Base-by-base conservation (phyloP, 2,888 invertebrate genomes). In the Oscheius onirici region DNA sequence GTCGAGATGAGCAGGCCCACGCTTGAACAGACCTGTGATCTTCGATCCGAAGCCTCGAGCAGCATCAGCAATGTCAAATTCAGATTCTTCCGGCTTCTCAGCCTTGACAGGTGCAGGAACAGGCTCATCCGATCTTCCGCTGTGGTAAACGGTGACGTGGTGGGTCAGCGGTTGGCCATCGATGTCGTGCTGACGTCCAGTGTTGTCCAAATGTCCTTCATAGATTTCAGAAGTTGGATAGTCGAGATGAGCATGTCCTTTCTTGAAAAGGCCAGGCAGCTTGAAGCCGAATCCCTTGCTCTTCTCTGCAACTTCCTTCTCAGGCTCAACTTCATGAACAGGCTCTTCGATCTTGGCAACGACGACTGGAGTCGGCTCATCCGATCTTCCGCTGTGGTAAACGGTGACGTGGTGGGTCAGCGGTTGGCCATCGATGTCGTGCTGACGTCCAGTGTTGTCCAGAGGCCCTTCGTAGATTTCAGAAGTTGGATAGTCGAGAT, bases 11-110 rank as follows among this genome's bases (percentile, higher is more conserved):
- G 77, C 69, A 13, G 75, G 60, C 15, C 77, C 71, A 55, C 72
- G 71, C 69, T 77, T 79, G 77, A 79, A 79, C 20, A 79, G 54
- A 40, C 78, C 76, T n/a, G 77, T 70, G 43, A 77, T 66, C 69
- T 78, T 75, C 57, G 6, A 17, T 55, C 65, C 61, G 26, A 60
- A 22, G n/a, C 49, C 55, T 10, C 70, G 61, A n/a, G 66, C 67
- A 52, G 69, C 74, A 22, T 46, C 46, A 17, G 44, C 40, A 40
- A 40, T 51, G 55, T 68, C 68, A n/a, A 51, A 28, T 28, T 60
- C 60, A 10, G 41, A 43, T 40, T 60, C 41, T 17, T 60, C 66
- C 20, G 60, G 17, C 43, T 54, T 67, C 54, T 72, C 72, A 52
- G 49, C 22, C n/a, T 44, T 46, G 34, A 24, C 22, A 58, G 41